These are phyloP conservation scores for Himalopsyche kuldschensis DNA, from an alignment of 2,888 invertebrate genomes.

Conservation along the genomic window DNA sequence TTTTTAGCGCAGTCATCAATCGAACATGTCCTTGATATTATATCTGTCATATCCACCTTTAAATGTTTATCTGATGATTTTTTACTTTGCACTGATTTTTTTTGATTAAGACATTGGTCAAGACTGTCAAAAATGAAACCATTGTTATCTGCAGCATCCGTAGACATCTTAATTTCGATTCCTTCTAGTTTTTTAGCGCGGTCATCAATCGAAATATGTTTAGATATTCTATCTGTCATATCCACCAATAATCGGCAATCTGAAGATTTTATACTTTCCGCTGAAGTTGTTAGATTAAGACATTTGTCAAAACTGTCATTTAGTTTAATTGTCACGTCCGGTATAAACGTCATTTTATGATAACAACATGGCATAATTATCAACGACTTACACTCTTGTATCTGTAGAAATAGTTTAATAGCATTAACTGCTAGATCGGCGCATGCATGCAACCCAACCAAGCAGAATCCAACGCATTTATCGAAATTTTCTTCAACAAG, in stretches of 20 bases:
- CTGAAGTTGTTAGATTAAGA: no score
- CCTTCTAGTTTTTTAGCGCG: slow-evolving; percentile 22
- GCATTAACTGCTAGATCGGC: slow-evolving; percentile 74
- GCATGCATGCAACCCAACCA: slow-evolving; percentile 74
- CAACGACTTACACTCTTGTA: slow-evolving; percentile 59
- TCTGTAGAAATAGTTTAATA: slow-evolving; percentile 65
- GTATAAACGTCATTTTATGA: slow-evolving; percentile 62
- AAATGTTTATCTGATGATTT: no score
- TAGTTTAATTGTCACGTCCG: background rate
- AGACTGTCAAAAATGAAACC: no score
- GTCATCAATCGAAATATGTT: no score
- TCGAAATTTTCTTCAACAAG: slow-evolving; percentile 51
- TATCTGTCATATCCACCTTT: no score
- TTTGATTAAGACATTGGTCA: no score
- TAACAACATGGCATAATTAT: slow-evolving; percentile 80
- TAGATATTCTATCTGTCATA: no score
- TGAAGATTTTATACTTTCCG: no score
- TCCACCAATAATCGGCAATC: no score
- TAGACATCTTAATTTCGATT: background rate
- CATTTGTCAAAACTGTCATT: no score
- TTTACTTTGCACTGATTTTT: no score
- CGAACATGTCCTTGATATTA: no score
- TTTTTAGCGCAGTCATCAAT: background rate
- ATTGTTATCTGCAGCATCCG: background rate
- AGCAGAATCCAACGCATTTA: slow-evolving; percentile 46